These are phyloP conservation scores for Dromiciops gliroides DNA, from an alignment of 2,113 vertebrate species.

Conservation along the genomic window DNA sequence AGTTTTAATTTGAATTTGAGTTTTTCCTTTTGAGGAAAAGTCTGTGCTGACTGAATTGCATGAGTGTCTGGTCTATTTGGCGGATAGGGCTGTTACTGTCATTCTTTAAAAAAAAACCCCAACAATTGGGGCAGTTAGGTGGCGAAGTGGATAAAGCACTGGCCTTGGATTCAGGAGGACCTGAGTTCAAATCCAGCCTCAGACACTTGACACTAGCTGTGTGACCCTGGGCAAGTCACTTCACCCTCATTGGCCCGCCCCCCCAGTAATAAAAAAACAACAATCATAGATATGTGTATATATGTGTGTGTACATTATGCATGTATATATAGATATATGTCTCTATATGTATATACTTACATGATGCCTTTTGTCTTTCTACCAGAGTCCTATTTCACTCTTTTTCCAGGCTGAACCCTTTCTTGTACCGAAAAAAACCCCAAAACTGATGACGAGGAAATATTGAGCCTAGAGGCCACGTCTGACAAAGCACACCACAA, in stretches of 20 bases:
- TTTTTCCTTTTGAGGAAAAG: background rate
- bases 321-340: no score
- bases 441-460: background rate
- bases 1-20: background rate
- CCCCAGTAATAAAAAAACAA: no score
- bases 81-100: background rate
- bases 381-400: background rate
- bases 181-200: no score
- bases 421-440: background rate
- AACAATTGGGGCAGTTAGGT: no score
- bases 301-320: no score
- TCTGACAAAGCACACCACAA: background rate
- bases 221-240: no score
- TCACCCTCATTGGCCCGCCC: no score
- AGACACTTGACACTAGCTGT: no score
- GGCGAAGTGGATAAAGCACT: no score
- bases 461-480: fast-evolving
- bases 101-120: background rate
- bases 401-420: background rate
- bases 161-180: no score
- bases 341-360: no score
- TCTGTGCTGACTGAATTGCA: background rate
- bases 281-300: no score
- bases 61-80: background rate
- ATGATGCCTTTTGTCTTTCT: background rate